Base-by-base conservation (phyloP, 1,140 invertebrate species). In the Rhagoletis zephyria region DNA sequence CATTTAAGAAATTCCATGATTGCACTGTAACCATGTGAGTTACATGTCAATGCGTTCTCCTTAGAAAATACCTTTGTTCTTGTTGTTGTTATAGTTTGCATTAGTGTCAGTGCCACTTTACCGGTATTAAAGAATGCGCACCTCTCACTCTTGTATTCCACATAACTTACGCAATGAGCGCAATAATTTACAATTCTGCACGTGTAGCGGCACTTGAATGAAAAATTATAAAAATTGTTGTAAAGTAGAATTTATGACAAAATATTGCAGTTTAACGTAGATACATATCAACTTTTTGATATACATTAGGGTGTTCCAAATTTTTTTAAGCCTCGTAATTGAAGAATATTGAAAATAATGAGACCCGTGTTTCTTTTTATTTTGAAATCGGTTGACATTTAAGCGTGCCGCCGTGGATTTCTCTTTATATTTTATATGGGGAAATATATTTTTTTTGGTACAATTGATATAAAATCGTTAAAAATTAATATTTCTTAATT, bases 211-310 rank as follows among this genome's bases (percentile, higher is more conserved):
- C 48, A 81, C 48, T 81, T 56, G 48, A 81, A 56, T 56, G 45
- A 10, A 81, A 51, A 81, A 81, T 56, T 30, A 30, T 30, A 30
- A 30, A 81, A 56, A 56, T 56, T 81, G 48, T 51, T 19, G 74
- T 81, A 81, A 81, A 81, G 19, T 81, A 81, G 45, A 81, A 81
- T 81, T 81, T 81, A 81, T 81, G 74, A 81, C 48, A 56, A 74
- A 74, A 74, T 30, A 40, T 74, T 40, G 40, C 67, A 81, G n/a
- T 56, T 56, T 10, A 30, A 30, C 30, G 30, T 30, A 30, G 30
- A 30, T 30, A 30, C 30, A 30, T 30, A 30, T 30, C 30, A 30
- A 30, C 0, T 0, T 30, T 30, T 30, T 30, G 30, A 30, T 30
- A 30, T 30, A 30, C 30, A 30, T 30, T 30, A 30, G 30, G 30